Evolutionary conservation across 1,140 invertebrate genomes (phyloP).

Genomic region (Zelostemma sp.): DNA sequence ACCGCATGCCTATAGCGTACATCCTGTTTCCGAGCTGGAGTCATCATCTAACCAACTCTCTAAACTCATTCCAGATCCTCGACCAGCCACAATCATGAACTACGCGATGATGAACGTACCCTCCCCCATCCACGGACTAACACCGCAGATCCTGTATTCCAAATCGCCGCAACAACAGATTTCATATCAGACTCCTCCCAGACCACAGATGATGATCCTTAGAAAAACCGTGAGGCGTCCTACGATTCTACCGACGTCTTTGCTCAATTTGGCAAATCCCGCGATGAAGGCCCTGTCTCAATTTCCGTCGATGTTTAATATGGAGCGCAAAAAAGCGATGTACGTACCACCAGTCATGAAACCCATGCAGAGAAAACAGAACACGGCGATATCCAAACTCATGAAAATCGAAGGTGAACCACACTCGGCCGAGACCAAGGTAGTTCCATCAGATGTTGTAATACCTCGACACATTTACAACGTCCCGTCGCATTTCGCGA

Average conservation of each 20-base stretch:
- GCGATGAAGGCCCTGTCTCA: conserved; percentile 38
- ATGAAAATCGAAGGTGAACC: conserved; percentile 49
- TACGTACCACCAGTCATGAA: conserved; percentile 44
- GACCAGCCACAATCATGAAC: conserved; percentile 54
- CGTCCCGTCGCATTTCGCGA: conserved; percentile 17
- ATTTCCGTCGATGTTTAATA: conserved; percentile 43
- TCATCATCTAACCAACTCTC: conserved; percentile 56
- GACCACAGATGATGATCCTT: conserved; percentile 54
- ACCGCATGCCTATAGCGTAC: conserved; percentile 28
- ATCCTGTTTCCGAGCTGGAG: conserved; percentile 15
- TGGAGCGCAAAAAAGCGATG: conserved; percentile 58
- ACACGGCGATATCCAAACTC: conserved; percentile 39
- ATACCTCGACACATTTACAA: conserved; percentile 17
- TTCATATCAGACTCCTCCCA: conserved; percentile 43
- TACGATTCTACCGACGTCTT: conserved; percentile 38
- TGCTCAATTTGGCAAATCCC: conserved; percentile 37
- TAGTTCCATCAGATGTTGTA: conserved; percentile 30
- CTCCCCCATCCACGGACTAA: conserved; percentile 48
- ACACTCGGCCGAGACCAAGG: conserved; percentile 49
- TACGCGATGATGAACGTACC: conserved; percentile 53
- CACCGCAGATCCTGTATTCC: conserved; percentile 53
- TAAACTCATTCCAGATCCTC: conserved; percentile 67
- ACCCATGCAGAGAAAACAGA: conserved; percentile 35
- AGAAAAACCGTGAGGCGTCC: conserved; percentile 52
- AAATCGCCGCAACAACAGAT: conserved; percentile 47